phyloP scores from a whole-genome alignment of 1,140 invertebrate genomes.

The Chironomus striatipennis region DNA sequence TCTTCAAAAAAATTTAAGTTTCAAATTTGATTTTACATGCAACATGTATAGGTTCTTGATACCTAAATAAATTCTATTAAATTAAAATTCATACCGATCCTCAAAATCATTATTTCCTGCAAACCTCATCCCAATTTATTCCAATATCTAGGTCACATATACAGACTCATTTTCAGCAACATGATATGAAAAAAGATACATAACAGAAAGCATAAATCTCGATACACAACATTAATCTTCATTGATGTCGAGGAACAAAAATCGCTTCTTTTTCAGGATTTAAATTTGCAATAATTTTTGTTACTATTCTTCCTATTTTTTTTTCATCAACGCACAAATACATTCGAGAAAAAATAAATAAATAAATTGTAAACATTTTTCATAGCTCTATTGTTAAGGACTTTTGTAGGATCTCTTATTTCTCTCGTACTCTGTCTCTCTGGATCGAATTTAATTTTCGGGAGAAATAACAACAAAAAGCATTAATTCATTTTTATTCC shows the following conservation, averaged over 20 bases:
- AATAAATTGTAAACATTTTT: conserved; percentile 7
- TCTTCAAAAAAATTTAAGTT: too few species aligned
- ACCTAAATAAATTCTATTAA: too few species aligned
- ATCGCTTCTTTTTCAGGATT: not conserved
- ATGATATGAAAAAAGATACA: too few species aligned
- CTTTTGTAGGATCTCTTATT: not conserved
- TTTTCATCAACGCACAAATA: not conserved
- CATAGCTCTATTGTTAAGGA: conserved; percentile 8
- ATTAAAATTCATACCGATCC: too few species aligned
- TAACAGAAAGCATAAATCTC: not conserved
- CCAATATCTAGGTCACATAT: not conserved
- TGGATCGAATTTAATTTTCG: conserved; percentile 20
- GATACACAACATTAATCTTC: conserved; percentile 4
- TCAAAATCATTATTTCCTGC: too few species aligned
- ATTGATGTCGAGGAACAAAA: not conserved
- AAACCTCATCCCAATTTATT: not conserved
- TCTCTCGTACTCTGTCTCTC: not conserved
- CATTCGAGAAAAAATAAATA: too few species aligned
- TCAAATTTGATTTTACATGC: too few species aligned
- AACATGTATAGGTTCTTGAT: too few species aligned
- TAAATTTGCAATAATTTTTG: not conserved
- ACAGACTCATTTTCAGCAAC: not conserved
- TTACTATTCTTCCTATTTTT: too few species aligned
- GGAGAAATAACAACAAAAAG: not conserved
- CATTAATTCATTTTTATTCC: not conserved